A percentile compares a stretch with the other conserved stretches of the same genome.
phyloP scores from a whole-genome alignment of 1,140 invertebrate genomes.

The Platorchestia sp. region DNA sequence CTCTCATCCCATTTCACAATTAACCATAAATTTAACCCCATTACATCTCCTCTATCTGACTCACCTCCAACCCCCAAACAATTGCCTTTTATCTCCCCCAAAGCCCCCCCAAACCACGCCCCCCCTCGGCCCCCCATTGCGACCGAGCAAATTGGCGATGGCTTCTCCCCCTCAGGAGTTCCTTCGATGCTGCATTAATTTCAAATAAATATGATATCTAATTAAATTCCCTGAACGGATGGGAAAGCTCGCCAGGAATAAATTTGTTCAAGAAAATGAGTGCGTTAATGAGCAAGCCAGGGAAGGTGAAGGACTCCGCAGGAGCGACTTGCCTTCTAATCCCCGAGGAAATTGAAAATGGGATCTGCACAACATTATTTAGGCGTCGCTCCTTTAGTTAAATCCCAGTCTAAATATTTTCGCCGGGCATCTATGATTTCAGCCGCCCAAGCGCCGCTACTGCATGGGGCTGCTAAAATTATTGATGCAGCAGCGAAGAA shows the following conservation, averaged over 20 bases:
- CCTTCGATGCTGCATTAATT: slow-evolving; percentile 20
- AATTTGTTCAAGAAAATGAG: slow-evolving; percentile 30
- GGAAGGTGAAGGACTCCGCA: background rate
- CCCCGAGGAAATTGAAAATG: background rate
- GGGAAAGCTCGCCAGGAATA: slow-evolving; percentile 11
- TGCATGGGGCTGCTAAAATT: too few species aligned
- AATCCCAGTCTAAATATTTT: too few species aligned
- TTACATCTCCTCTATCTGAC: background rate
- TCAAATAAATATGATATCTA: slow-evolving; percentile 43
- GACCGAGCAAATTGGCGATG: background rate
- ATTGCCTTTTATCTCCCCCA: too few species aligned
- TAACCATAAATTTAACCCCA: background rate
- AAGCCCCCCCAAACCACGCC: too few species aligned
- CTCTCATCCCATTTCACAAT: background rate
- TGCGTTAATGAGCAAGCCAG: background rate
- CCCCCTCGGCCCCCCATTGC: background rate
- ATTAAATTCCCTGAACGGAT: slow-evolving; percentile 49
- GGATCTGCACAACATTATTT: background rate
- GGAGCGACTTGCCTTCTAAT: background rate
- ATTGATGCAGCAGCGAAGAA: too few species aligned
- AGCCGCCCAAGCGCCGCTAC: too few species aligned
- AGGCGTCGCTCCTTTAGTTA: too few species aligned
- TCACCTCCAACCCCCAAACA: background rate
- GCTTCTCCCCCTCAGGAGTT: background rate
- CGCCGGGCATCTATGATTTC: too few species aligned